Evolutionary conservation across 2,113 vertebrate genomes (phyloP), one percentile per base, ranked within the genome.

Genomic region (Xiphophorus maculatus): DNA sequence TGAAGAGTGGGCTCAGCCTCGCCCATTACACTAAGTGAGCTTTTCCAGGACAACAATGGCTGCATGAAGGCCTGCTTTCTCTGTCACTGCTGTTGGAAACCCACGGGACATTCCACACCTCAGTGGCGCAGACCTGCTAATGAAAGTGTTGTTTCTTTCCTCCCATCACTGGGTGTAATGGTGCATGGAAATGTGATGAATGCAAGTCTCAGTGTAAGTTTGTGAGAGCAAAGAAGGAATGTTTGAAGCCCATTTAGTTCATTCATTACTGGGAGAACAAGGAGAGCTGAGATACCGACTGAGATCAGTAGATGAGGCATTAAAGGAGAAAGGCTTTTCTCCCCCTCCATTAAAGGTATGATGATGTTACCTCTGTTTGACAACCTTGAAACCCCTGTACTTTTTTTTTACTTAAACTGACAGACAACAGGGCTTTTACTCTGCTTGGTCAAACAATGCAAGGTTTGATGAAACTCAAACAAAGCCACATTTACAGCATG

Each of bases 101-200:
- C 86, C 71, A 74, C 71, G 63, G 90, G 90, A 91, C 91, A 90
- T 91, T 93, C 89, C 90, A 80, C 89, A 89, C 85, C 87, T 92
- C 90, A 87, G 78, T 84, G 88, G 85, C 84, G 85, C 83, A 66
- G 84, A 83, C 84, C 89, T 79, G 84, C 87, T 91, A 91, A 91
- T 91, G 86, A 93, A 93, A 93, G 87, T 93, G 85, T 87, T 92
- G 88, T 90, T 91, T 90, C 92, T 90, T 91, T 90, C 89, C 89
- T 88, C 76, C 86, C 84, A 86, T 91, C 90, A 92, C 66, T 87
- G 88, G 81, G 76, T 84, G 91, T 93, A 94, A 93, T 94, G 93
- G 88, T 87, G 88, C 93, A 85, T 93, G 91, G 74, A 85, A 88
- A 85, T 74, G 85, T 81, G 86, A 93, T 93, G 92, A 93, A 93